phyloP scores from a whole-genome alignment of 2,888 invertebrate genomes.

The Cephus runcator region DNA sequence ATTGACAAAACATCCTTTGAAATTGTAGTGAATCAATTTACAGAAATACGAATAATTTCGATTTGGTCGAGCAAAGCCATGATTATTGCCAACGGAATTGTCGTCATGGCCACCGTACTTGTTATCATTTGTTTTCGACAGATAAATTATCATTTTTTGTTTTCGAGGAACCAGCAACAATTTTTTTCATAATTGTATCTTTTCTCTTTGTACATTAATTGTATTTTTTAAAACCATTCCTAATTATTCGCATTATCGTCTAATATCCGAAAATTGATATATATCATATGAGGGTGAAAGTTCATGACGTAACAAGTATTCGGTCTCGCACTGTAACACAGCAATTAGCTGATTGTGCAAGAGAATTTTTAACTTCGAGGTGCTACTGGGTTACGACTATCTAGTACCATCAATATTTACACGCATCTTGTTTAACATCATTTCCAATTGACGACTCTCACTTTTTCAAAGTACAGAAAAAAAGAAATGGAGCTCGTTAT shows the following conservation, averaged over 20 bases:
- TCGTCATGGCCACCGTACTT: conserved; percentile 22
- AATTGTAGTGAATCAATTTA: conserved; percentile 4
- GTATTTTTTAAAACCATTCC: no score
- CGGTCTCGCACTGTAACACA: conserved; percentile 13
- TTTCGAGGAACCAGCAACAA: neutral
- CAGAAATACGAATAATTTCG: conserved; percentile 27
- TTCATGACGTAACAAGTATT: conserved; percentile 26
- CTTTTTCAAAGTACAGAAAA: neutral
- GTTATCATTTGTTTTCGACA: neutral
- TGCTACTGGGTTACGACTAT: neutral
- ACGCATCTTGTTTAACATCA: neutral
- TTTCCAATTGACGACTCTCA: neutral
- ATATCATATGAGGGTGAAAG: conserved; percentile 35
- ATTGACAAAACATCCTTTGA: neutral
- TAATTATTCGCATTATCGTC: conserved; percentile 11
- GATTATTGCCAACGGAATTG: conserved; percentile 24
- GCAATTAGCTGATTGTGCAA: conserved; percentile 44
- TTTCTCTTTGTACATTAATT: no score
- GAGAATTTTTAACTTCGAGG: neutral
- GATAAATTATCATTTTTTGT: neutral
- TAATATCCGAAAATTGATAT: conserved; percentile 17
- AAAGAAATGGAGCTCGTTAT: neutral
- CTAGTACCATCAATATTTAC: neutral
- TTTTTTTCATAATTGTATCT: neutral
- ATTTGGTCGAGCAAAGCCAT: conserved; percentile 23